phyloP scores from a whole-genome alignment of 2,113 vertebrate species.

The Hippocampus guttulatus region DNA sequence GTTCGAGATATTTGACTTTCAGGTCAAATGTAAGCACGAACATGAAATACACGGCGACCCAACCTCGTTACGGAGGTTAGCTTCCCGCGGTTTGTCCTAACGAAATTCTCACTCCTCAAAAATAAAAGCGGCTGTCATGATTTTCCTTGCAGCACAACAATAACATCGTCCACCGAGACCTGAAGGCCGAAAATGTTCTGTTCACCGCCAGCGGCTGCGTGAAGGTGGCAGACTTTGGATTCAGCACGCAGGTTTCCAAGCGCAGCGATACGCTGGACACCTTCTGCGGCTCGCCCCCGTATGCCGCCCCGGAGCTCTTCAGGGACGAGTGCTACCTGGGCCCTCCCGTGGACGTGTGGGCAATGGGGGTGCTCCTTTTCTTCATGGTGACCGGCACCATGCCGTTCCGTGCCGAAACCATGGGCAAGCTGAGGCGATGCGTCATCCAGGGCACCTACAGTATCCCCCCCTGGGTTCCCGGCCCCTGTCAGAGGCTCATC shows the following conservation, averaged over 20 bases:
- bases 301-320: constrained; percentile 91
- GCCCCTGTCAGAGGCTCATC: constrained; percentile 85
- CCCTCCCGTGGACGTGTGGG: constrained; percentile 87
- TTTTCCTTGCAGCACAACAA: constrained; percentile 78
- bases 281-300: constrained; percentile 93
- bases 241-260: constrained; percentile 81
- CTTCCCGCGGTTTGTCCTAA: too few relatives aligned
- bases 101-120: neutral
- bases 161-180: constrained; percentile 87
- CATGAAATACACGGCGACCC: neutral
- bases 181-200: constrained; percentile 95
- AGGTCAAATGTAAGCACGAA: neutral
- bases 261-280: constrained; percentile 80
- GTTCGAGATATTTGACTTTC: neutral
- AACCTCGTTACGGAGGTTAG: too few relatives aligned
- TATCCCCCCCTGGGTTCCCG: constrained; percentile 78
- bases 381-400: constrained; percentile 86
- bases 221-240: constrained; percentile 94
- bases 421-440: constrained; percentile 83
- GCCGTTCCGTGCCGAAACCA: constrained; percentile 91
- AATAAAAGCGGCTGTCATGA: neutral
- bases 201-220: constrained; percentile 78
- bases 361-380: constrained; percentile 88
- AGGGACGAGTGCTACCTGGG: constrained; percentile 83
- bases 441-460: constrained; percentile 78